Conservation (phyloP, 2,888 invertebrate genomes). For the Caenorhabditis doughertyi region DNA sequence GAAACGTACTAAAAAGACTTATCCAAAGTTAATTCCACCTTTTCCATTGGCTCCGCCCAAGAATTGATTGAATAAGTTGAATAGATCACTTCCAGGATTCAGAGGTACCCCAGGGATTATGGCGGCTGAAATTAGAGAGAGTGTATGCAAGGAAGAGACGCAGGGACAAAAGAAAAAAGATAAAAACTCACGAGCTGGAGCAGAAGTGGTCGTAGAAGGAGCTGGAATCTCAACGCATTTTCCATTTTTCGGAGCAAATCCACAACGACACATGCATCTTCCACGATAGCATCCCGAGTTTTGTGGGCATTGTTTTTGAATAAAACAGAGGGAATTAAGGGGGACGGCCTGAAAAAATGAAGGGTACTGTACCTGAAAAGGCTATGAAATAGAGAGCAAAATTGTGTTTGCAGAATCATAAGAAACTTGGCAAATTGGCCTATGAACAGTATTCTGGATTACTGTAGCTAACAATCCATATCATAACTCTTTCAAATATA, state of each 20-base stretch:
- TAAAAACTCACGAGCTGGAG: conserved; percentile 71
- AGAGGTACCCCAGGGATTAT: conserved; percentile 65
- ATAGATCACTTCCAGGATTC: conserved; percentile 65
- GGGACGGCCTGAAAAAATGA: conserved; percentile 64
- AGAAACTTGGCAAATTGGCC: no score
- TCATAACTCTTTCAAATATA: no score
- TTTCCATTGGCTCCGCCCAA: conserved; percentile 58
- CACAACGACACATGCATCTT: conserved; percentile 80
- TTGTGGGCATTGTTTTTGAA: conserved; percentile 81
- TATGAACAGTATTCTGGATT: no score
- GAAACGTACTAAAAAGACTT: background rate
- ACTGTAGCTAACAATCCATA: no score
- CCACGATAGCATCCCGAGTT: conserved; percentile 82
- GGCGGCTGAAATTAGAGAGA: conserved; percentile 59
- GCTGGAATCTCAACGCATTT: conserved; percentile 79
- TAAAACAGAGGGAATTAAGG: conserved; percentile 81
- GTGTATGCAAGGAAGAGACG: no score
- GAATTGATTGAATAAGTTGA: conserved; percentile 69
- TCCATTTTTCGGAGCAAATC: conserved; percentile 71
- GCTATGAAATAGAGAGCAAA: no score
- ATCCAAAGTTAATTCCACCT: conserved; percentile 58
- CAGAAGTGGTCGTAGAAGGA: conserved; percentile 76
- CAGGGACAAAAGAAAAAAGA: no score
- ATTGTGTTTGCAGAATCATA: no score
- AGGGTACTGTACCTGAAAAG: no score